A percentile compares a stretch with the other conserved stretches of the same genome.
Evolutionary conservation across 2,797 vertebrate species (phyloP).

Genomic region (Heliangelus exortis): DNA sequence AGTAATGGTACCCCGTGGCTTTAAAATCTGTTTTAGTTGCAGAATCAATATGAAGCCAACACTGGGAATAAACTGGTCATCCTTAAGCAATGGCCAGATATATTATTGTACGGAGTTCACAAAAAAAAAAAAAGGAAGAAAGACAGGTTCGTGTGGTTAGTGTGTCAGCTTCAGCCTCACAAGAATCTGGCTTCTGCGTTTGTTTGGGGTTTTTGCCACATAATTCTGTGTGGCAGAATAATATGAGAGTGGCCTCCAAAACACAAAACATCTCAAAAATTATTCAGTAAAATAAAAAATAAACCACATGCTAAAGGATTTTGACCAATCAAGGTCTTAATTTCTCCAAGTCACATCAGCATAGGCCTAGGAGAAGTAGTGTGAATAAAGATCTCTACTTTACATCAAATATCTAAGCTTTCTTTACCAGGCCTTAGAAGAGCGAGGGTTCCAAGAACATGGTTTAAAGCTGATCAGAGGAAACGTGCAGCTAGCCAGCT

Average conservation of each 20-base stretch:
- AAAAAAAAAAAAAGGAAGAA: background rate
- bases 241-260: background rate
- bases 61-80: background rate
- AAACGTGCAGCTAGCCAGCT: background rate
- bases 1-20: background rate
- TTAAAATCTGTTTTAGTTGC: background rate
- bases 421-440: background rate
- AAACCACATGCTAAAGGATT: background rate
- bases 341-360: background rate
- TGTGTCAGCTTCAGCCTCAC: background rate
- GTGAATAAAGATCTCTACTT: background rate
- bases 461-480: background rate
- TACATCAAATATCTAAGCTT: background rate
- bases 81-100: background rate
- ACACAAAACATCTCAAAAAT: background rate
- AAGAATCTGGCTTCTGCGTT: accelerated
- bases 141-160: background rate
- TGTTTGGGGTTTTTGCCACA: background rate
- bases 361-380: background rate
- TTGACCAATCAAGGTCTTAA: background rate
- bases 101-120: background rate
- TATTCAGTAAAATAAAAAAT: background rate
- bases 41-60: background rate
- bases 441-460: background rate
- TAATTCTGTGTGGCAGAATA: background rate